A percentile compares a stretch with the other conserved stretches of the same genome.
These are phyloP conservation scores for Electrophaes corylata DNA, from an alignment of 2,888 invertebrate genomes.

Conservation along the genomic window DNA sequence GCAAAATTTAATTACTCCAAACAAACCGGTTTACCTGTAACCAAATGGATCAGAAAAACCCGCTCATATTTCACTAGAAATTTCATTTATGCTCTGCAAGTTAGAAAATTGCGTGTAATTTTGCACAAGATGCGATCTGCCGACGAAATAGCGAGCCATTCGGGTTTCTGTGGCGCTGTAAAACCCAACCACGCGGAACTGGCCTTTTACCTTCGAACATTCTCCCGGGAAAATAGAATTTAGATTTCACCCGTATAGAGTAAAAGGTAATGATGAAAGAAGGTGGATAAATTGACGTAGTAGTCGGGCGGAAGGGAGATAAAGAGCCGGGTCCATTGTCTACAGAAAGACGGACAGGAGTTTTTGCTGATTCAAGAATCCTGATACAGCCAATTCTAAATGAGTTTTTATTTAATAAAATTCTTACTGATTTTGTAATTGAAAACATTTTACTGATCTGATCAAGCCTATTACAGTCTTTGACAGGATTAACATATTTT, in stretches of 20 bases:
- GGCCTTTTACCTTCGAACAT: slow-evolving; percentile 37
- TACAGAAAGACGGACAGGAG: background rate
- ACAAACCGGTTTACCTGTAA: slow-evolving; percentile 29
- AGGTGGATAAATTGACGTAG: slow-evolving; percentile 27
- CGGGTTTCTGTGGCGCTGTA: slow-evolving; percentile 39
- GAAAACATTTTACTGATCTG: background rate
- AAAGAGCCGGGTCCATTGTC: slow-evolving; percentile 9
- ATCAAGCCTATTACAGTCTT: background rate
- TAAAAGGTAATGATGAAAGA: slow-evolving; percentile 35
- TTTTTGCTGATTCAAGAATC: slow-evolving; percentile 4
- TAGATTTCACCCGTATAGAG: slow-evolving; percentile 36
- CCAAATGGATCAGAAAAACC: slow-evolving; percentile 34
- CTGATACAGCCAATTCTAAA: background rate
- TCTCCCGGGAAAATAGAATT: slow-evolving; percentile 39
- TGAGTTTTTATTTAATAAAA: background rate
- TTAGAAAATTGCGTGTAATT: slow-evolving; percentile 44
- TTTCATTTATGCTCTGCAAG: slow-evolving; percentile 40
- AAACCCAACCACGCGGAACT: slow-evolving; percentile 41
- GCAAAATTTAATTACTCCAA: slow-evolving; percentile 30
- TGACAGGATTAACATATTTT: background rate
- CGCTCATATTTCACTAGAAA: slow-evolving; percentile 34
- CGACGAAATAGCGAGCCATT: slow-evolving; percentile 36
- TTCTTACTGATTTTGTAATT: background rate
- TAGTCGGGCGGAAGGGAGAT: slow-evolving; percentile 18
- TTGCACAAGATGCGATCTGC: slow-evolving; percentile 39